A percentile compares a stretch with the other conserved stretches of the same genome.
Conservation (phyloP, 2,888 invertebrate species). For the Teleogryllus oceanicus region DNA sequence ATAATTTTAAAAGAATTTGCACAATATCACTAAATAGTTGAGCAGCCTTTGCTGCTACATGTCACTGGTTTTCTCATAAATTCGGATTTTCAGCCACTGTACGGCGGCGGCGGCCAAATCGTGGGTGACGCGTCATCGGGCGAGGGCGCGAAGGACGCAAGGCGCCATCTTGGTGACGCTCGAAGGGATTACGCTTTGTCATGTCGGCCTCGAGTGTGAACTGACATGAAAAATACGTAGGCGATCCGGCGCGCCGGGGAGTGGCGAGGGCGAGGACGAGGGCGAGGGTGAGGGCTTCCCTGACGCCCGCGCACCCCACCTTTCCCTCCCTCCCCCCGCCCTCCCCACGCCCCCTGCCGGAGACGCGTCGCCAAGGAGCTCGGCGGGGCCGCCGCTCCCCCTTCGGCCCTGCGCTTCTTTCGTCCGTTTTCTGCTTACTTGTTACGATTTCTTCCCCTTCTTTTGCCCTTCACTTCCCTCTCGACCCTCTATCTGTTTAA, state of each 20-base stretch:
- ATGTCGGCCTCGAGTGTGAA: background rate
- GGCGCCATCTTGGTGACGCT: background rate
- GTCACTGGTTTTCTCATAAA: too few species aligned
- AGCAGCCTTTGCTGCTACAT: too few species aligned
- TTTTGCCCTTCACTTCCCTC: conserved; percentile 20
- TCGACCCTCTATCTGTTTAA: conserved; percentile 26
- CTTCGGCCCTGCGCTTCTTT: background rate
- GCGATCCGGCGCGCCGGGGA: background rate
- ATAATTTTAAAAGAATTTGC: too few species aligned
- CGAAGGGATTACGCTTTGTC: conserved; percentile 18
- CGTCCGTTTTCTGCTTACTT: conserved; percentile 34
- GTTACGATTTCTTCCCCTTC: conserved; percentile 28
- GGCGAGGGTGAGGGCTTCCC: conserved; percentile 1
- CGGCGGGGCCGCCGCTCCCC: conserved; percentile 19
- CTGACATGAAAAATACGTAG: conserved; percentile 1
- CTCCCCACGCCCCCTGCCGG: background rate
- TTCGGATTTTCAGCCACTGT: too few species aligned
- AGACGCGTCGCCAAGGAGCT: conserved; percentile 18
- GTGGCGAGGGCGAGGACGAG: background rate
- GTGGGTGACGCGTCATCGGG: too few species aligned
- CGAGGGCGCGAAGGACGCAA: background rate
- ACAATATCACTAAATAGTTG: too few species aligned
- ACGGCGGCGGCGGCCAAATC: too few species aligned
- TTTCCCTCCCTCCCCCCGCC: background rate
- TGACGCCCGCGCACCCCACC: conserved; percentile 21